These are phyloP conservation scores for Podabrus alpinus DNA, from an alignment of 2,888 invertebrate species.

Conservation along the genomic window DNA sequence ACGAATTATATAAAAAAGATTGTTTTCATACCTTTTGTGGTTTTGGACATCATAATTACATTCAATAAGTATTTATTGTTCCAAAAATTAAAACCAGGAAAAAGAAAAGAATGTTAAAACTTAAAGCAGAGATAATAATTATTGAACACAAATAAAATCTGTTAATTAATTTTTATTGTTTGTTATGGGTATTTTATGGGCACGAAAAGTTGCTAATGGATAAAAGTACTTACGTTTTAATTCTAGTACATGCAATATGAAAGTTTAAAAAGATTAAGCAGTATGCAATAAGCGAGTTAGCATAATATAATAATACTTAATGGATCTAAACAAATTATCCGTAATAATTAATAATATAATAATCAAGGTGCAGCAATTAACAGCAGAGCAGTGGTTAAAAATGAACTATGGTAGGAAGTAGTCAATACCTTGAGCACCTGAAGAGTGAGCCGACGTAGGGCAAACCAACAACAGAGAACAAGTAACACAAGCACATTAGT, in stretches of 20 bases:
- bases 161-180: background rate
- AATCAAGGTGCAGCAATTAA: background rate
- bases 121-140: background rate
- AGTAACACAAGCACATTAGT: constrained; percentile 57
- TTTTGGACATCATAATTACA: background rate
- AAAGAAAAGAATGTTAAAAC: background rate
- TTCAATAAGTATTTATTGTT: background rate
- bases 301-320: background rate
- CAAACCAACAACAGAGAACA: constrained; percentile 56
- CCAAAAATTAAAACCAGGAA: background rate
- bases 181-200: background rate
- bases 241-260: background rate
- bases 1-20: background rate
- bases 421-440: constrained; percentile 60
- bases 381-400: constrained; percentile 42
- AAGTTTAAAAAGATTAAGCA: background rate
- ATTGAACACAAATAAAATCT: background rate
- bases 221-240: background rate
- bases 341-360: background rate
- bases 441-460: constrained; percentile 55
- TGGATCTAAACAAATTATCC: background rate
- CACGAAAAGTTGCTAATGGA: too few relatives aligned
- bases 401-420: constrained; percentile 39
- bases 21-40: background rate
- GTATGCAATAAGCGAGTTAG: background rate